phyloP scores from a whole-genome alignment of 2,797 vertebrate species.

The Cossypha heuglini region DNA sequence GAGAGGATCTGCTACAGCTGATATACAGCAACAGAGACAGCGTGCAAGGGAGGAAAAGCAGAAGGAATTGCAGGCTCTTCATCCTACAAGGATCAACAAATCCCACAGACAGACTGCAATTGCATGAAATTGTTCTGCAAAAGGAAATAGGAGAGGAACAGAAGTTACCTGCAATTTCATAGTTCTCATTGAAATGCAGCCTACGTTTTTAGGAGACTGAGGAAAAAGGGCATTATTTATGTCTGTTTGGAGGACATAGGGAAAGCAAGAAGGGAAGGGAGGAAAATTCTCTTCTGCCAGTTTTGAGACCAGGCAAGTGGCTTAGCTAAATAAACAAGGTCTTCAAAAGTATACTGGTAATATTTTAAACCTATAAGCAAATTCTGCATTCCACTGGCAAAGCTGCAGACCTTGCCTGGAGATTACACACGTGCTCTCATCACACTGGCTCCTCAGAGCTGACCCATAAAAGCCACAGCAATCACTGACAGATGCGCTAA shows the following conservation, averaged over 20 bases:
- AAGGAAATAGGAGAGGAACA: neutral
- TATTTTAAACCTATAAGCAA: neutral
- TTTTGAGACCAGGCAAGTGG: neutral
- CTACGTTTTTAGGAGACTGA: neutral
- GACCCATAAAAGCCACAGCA: neutral
- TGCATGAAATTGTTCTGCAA: neutral
- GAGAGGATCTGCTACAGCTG: neutral
- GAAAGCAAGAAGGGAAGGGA: neutral
- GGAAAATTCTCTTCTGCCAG: neutral
- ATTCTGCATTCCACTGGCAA: neutral
- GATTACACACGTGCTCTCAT: neutral
- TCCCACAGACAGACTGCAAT: neutral
- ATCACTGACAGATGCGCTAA: neutral
- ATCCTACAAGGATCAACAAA: neutral
- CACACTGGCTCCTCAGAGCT: neutral
- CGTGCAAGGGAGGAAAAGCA: neutral
- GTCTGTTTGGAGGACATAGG: neutral
- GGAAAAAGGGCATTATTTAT: neutral
- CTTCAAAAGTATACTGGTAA: neutral
- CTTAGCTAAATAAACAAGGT: neutral
- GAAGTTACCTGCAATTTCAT: neutral
- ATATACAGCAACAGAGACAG: accelerated
- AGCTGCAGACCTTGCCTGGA: neutral
- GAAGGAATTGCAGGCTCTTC: neutral
- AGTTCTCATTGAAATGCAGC: neutral